Percentiles rank a stretch among this genome's conserved stretches.
Evolutionary conservation across 1,140 invertebrate species (phyloP).

Genomic region (Sarcophaga peregrina): DNA sequence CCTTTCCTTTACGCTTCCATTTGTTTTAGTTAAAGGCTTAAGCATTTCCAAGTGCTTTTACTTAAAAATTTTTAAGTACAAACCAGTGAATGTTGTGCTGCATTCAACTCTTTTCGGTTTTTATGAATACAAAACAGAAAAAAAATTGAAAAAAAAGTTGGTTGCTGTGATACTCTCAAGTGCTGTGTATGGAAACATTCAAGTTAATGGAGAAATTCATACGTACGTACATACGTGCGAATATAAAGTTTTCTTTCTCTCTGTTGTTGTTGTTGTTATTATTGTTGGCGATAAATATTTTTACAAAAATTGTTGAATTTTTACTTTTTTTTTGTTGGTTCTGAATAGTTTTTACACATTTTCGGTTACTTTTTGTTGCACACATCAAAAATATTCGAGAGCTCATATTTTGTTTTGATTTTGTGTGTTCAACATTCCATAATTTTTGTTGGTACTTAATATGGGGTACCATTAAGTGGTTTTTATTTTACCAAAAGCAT

Average conservation of each 20-base stretch:
- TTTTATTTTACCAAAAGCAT: neutral
- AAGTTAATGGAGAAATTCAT: neutral
- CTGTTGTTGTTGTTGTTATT: neutral
- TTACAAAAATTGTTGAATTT: too few relatives aligned
- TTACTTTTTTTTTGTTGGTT: neutral
- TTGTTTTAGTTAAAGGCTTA: too few relatives aligned
- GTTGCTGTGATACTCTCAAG: too few relatives aligned
- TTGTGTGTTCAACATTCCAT: slow-evolving; percentile 14
- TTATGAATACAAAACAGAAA: too few relatives aligned
- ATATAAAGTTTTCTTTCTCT: neutral
- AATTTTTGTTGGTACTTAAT: slow-evolving; percentile 25
- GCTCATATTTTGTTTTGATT: neutral
- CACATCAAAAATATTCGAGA: neutral
- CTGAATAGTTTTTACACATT: slow-evolving; percentile 18
- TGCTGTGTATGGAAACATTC: neutral
- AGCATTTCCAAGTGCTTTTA: too few relatives aligned
- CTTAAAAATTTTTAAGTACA: too few relatives aligned
- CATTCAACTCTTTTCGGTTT: too few relatives aligned
- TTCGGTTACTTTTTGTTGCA: neutral
- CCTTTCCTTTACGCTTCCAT: too few relatives aligned
- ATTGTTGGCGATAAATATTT: too few relatives aligned
- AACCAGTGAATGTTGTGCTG: too few relatives aligned
- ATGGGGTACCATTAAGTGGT: neutral
- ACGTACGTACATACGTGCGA: neutral
- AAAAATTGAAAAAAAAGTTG: too few relatives aligned